Base-by-base conservation (phyloP, 92 coral and sea anemone species). In the Ricordea florida region DNA sequence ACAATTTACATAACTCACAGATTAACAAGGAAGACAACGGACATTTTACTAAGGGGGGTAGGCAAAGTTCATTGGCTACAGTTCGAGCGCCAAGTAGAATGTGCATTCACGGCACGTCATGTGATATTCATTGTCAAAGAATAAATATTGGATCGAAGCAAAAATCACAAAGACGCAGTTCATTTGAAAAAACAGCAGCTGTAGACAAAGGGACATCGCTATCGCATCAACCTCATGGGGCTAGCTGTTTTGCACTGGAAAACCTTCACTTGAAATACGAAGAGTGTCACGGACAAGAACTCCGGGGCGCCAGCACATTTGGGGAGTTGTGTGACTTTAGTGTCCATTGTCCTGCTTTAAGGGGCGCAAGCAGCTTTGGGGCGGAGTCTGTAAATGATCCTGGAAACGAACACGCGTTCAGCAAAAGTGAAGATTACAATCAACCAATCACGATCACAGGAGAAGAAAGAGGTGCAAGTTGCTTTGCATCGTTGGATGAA, bases 291-390 rank as follows among this genome's bases (percentile, higher is more conserved):
- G 36, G 15, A 15, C 18, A n/a, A 24, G 42, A 32, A 9, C 10
- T 42, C 29, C 63, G 84, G 40, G 84, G 73, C 20, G 84, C 63
- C 10, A 76, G 78, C 14, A 43, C 57, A 13, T 41, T 66, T 57
- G 66, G 68, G 17, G 51, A 22, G 25, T 38, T 20, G 20, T 17
- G 24, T 31, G 35, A 9, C 11, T 16, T 14, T 9, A 35, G 33
- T 4, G 20, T 15, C 0, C 2, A 27, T 5, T 59, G 48, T 41
- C 18, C 16, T 4, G 64, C 27, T 21, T 16, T 42, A 13, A 62
- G 90, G 36, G 93, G 87, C 6, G 93, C 93, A 20, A 87, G 97
- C 40, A 75, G 72, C n/a, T 87, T 87, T 56, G 85, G 73, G 1
- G 38, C 14, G 3, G 17, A 22, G 10, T 46, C 30, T 44, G 23